phyloP scores from a whole-genome alignment of 2,797 vertebrate species.

The Enteromius viviparus region DNA sequence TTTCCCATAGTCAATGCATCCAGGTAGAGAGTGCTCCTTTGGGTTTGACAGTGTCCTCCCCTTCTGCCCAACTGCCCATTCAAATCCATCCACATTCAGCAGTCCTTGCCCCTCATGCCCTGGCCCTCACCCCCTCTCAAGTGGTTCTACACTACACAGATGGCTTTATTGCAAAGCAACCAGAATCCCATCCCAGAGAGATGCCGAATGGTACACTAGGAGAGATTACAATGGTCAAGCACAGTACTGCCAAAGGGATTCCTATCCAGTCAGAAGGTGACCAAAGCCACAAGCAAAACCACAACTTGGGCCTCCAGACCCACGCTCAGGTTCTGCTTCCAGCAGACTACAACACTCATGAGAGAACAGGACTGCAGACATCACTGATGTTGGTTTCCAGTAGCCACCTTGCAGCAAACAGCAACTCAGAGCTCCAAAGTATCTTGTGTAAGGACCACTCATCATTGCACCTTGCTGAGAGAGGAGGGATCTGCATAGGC shows the following conservation, averaged over 20 bases:
- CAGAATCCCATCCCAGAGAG: constrained; percentile 83
- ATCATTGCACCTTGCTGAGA: constrained; percentile 84
- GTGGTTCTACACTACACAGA: constrained; percentile 94
- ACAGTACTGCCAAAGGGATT: constrained; percentile 68
- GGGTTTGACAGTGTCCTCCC: constrained; percentile 83
- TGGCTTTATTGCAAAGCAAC: constrained; percentile 84
- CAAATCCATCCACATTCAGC: constrained; percentile 90
- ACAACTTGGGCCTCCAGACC: constrained; percentile 88
- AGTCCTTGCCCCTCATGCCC: constrained; percentile 88
- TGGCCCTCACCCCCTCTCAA: constrained; percentile 91
- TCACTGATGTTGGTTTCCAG: constrained; percentile 93
- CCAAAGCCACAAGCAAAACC: constrained; percentile 65
- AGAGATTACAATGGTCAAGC: constrained; percentile 61
- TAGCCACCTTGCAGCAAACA: constrained; percentile 78
- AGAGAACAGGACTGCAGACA: constrained; percentile 86
- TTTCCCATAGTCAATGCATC: constrained; percentile 87
- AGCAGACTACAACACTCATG: constrained; percentile 84
- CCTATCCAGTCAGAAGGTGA: constrained; percentile 62
- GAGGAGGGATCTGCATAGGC: constrained; percentile 86
- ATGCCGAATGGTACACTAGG: constrained; percentile 90
- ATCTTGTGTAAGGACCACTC: constrained; percentile 82
- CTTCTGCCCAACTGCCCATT: constrained; percentile 83
- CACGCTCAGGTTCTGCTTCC: constrained; percentile 89
- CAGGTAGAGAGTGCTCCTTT: constrained; percentile 91
- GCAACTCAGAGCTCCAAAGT: constrained; percentile 80